phyloP scores from a whole-genome alignment of 2,888 invertebrate species.

The Nebria salina region DNA sequence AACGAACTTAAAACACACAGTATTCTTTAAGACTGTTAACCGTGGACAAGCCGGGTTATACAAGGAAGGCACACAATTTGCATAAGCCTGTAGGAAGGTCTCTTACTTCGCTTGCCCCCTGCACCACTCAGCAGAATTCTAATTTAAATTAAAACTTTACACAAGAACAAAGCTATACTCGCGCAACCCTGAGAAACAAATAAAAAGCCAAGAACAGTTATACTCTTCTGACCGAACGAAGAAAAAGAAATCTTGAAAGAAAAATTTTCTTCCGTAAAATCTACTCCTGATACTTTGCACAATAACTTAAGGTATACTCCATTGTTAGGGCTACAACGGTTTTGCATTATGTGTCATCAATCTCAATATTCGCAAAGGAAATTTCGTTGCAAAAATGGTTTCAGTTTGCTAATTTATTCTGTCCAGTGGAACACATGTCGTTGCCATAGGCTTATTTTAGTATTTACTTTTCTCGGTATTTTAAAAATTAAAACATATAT shows the following conservation, averaged over 20 bases:
- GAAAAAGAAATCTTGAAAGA: conserved; percentile 5
- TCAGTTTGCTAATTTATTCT: neutral
- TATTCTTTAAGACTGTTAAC: conserved; percentile 11
- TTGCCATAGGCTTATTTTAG: too few species aligned
- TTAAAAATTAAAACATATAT: too few species aligned
- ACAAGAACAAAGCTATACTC: conserved; percentile 48
- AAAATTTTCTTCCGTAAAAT: neutral
- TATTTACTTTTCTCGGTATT: too few species aligned
- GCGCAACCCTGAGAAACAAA: conserved; percentile 48
- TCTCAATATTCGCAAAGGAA: neutral
- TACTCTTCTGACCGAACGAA: conserved; percentile 5
- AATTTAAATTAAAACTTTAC: conserved; percentile 53
- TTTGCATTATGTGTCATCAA: neutral
- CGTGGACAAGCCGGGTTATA: conserved; percentile 15
- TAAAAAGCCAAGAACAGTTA: conserved; percentile 42
- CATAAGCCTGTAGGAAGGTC: conserved; percentile 52
- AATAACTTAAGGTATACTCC: neutral
- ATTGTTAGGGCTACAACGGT: neutral
- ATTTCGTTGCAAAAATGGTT: neutral
- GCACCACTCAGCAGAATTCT: conserved; percentile 47
- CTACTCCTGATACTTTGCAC: neutral
- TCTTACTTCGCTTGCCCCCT: neutral
- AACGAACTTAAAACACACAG: conserved; percentile 20
- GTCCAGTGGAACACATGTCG: too few species aligned
- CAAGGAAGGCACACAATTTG: conserved; percentile 50